A percentile compares a stretch with the other conserved stretches of the same genome.
These are phyloP conservation scores for Baryphthengus martii DNA, from an alignment of 2,113 vertebrate species.

Conservation along the genomic window DNA sequence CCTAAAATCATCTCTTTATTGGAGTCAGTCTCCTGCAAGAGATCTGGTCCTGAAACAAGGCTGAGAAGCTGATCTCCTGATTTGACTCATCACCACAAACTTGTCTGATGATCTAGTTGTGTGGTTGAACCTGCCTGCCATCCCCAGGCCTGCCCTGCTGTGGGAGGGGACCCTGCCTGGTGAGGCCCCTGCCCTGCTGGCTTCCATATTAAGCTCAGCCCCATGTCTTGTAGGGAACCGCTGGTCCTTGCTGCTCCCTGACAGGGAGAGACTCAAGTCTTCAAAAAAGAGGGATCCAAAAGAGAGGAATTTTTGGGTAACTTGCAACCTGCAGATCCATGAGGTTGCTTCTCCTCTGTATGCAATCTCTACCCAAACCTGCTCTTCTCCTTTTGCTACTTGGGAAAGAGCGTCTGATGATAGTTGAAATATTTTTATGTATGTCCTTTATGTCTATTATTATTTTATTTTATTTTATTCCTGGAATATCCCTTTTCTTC, in stretches of 20 bases:
- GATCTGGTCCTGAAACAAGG: neutral
- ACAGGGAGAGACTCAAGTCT: neutral
- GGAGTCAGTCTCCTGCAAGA: neutral
- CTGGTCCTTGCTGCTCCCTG: neutral
- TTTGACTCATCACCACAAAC: neutral
- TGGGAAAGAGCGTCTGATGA: neutral
- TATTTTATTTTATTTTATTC: neutral
- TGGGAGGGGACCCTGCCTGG: neutral
- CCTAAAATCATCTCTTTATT: neutral
- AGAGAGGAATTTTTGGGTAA: neutral
- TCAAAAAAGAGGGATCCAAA: neutral
- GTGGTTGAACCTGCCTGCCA: neutral
- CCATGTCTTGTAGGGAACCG: neutral
- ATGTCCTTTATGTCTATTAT: too few relatives aligned
- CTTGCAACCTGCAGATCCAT: neutral
- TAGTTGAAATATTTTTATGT: neutral
- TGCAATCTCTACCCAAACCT: neutral
- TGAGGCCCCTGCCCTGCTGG: too few relatives aligned
- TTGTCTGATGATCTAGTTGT: neutral
- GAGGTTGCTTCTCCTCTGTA: accelerated
- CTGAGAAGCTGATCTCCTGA: neutral
- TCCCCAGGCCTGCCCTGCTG: neutral
- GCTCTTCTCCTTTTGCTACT: neutral
- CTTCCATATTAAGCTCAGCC: neutral
- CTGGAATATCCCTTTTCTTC: neutral